phyloP scores from a whole-genome alignment of 2,888 invertebrate species.

The Chloroclysta siterata region DNA sequence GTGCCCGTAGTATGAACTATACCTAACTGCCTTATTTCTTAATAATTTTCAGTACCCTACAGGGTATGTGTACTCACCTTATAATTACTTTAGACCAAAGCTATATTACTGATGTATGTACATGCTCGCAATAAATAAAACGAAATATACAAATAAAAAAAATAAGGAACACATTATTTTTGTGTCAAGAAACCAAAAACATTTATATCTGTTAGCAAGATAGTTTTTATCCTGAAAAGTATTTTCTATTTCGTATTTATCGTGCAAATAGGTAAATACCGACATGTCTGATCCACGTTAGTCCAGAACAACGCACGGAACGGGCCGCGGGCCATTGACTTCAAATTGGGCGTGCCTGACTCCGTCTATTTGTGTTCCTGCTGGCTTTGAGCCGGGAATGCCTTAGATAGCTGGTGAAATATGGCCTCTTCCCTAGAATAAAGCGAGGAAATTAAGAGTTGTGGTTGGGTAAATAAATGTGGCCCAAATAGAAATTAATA shows the following conservation, averaged over 20 bases:
- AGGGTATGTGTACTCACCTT: no score
- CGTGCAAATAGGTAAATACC: constrained; percentile 12
- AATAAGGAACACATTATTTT: no score
- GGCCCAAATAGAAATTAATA: constrained; percentile 1
- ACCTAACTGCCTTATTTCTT: no score
- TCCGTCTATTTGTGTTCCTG: constrained; percentile 52
- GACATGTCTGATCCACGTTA: constrained; percentile 23
- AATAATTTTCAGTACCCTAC: no score
- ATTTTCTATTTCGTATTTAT: constrained; percentile 4
- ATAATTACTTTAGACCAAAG: no score
- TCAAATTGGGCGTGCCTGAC: constrained; percentile 67
- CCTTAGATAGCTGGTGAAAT: constrained; percentile 29
- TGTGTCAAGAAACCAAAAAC: not conserved
- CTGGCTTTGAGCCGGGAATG: constrained; percentile 22
- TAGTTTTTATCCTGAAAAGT: not conserved
- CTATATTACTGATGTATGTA: no score
- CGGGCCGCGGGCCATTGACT: constrained; percentile 68
- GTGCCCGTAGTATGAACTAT: no score
- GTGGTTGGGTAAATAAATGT: constrained; percentile 9
- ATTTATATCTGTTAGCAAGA: not conserved
- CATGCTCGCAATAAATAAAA: no score
- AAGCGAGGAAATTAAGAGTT: constrained; percentile 12
- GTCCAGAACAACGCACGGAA: constrained; percentile 46
- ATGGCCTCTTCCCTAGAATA: constrained; percentile 9
- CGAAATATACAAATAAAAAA: no score